A percentile compares a stretch with the other conserved stretches of the same genome.
These are phyloP conservation scores for Ichneumoninae sp. DNA, from an alignment of 2,888 invertebrate species.

Conservation along the genomic window DNA sequence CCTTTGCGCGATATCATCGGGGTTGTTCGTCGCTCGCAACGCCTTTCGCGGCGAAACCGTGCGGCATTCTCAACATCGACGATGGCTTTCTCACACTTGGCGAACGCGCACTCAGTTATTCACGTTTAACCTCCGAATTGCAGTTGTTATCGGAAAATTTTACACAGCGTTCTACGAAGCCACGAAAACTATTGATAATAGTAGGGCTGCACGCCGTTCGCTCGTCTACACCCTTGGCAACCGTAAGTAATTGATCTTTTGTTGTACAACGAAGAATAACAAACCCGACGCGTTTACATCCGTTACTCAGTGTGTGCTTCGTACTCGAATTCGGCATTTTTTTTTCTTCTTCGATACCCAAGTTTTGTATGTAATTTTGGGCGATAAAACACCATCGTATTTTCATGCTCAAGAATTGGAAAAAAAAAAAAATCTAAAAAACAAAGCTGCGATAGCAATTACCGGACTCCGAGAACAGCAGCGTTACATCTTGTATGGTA, in stretches of 20 bases:
- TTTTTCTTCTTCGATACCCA: neutral
- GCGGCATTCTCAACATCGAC: neutral
- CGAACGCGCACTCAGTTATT: constrained; percentile 1
- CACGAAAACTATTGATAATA: constrained; percentile 10
- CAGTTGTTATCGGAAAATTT: constrained; percentile 15
- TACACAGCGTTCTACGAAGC: constrained; percentile 5
- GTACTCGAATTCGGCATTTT: neutral
- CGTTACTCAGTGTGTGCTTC: neutral
- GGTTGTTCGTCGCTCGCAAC: neutral
- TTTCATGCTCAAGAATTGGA: neutral
- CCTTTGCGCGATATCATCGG: neutral
- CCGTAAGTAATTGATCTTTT: constrained; percentile 39
- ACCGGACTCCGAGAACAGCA: neutral
- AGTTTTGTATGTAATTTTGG: neutral
- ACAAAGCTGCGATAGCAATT: neutral
- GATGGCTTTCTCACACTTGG: neutral
- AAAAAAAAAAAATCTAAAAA: neutral
- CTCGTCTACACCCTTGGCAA: constrained; percentile 11
- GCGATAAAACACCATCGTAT: neutral
- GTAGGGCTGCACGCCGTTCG: neutral
- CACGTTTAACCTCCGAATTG: constrained; percentile 38
- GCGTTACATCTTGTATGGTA: neutral
- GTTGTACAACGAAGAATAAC: constrained; percentile 14
- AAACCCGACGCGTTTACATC: neutral
- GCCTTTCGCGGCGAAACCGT: neutral